A percentile compares a stretch with the other conserved stretches of the same genome.
Conservation (phyloP, 2,797 vertebrate genomes). For the Rhinogobio ventralis region DNA sequence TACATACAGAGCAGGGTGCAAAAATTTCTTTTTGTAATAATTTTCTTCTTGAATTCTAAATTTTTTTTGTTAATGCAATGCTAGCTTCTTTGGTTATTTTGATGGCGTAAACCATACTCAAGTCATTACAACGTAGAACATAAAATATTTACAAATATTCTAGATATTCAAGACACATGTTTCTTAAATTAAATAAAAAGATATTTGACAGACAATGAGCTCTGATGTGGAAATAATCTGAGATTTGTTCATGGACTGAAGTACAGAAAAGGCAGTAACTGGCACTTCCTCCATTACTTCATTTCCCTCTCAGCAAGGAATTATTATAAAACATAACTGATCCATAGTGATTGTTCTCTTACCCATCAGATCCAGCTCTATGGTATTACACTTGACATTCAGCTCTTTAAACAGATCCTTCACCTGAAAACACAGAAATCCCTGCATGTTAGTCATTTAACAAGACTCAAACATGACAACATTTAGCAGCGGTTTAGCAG, state of each 20-base stretch:
- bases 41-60: background rate
- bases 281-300: background rate
- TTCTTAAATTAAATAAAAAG: background rate
- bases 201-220: background rate
- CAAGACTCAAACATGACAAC: fast-evolving
- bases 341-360: slow-evolving; percentile 65
- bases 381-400: slow-evolving; percentile 78
- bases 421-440: slow-evolving; percentile 78
- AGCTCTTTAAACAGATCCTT: slow-evolving; percentile 91
- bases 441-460: slow-evolving; percentile 51
- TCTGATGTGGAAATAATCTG: background rate
- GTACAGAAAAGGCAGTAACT: background rate
- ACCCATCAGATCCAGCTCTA: slow-evolving; percentile 93
- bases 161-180: too few species aligned
- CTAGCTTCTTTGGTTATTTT: background rate
- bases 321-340: background rate
- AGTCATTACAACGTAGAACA: background rate
- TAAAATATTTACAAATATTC: too few species aligned
- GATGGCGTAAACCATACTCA: background rate
- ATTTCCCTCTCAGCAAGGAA: background rate
- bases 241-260: background rate
- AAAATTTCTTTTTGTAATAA: background rate
- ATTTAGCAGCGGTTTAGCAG: background rate
- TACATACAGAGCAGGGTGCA: background rate
- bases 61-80: background rate